These are phyloP conservation scores for Drosophila rubida DNA, from an alignment of 2,888 invertebrate species.

Conservation along the genomic window DNA sequence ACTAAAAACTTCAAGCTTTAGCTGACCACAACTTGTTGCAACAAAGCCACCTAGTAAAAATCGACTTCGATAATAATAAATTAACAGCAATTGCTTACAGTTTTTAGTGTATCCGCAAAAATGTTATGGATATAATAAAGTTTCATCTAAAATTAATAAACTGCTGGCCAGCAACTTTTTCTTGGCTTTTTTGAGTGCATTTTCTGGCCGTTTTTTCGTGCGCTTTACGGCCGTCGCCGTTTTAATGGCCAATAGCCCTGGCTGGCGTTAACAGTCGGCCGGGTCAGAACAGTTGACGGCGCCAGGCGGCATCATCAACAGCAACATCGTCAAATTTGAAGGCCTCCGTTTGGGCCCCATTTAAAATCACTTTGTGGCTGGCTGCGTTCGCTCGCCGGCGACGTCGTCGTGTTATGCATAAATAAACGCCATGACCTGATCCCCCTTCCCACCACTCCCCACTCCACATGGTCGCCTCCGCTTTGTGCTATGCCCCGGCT, in stretches of 20 bases:
- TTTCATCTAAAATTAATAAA: slow-evolving; percentile 4
- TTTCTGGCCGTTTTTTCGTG: slow-evolving; percentile 4
- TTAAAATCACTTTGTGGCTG: slow-evolving; percentile 82
- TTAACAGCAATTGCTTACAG: not conserved
- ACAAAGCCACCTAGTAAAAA: too few species aligned
- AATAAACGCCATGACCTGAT: slow-evolving; percentile 71
- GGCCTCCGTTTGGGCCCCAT: slow-evolving; percentile 65
- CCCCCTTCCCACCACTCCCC: slow-evolving; percentile 20
- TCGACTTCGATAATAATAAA: not conserved
- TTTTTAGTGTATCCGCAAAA: not conserved
- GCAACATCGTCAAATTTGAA: slow-evolving; percentile 63
- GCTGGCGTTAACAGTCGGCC: slow-evolving; percentile 9
- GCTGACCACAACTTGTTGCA: not conserved
- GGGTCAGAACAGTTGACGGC: slow-evolving; percentile 13
- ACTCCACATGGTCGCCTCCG: not conserved
- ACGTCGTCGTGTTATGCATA: slow-evolving; percentile 80
- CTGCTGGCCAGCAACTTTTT: not conserved
- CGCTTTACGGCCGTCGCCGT: slow-evolving; percentile 12
- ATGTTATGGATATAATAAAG: not conserved
- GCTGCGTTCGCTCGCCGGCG: slow-evolving; percentile 44
- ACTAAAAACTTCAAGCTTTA: too few species aligned
- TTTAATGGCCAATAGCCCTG: slow-evolving; percentile 41
- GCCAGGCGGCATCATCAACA: slow-evolving; percentile 48
- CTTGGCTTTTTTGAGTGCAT: not conserved
- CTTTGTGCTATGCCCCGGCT: not conserved